Evolutionary conservation across 2,888 invertebrate species (phyloP).

Genomic region (Ophion costatus): DNA sequence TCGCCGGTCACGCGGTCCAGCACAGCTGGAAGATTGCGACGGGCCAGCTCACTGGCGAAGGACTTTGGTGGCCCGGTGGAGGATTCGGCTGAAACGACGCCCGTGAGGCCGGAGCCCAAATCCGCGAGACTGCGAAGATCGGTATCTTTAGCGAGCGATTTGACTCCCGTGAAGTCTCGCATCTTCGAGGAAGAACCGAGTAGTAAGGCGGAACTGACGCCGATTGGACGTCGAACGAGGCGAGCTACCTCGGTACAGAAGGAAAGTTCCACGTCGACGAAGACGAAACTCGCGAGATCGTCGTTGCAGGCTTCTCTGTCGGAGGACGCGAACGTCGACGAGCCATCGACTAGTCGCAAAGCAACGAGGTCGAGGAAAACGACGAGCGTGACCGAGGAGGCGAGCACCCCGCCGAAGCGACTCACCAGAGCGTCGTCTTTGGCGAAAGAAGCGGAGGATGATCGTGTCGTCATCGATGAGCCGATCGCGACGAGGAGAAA

Average conservation of each 20-base stretch:
- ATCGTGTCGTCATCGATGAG: slow-evolving; percentile 4
- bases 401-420: slow-evolving; percentile 42
- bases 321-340: slow-evolving; percentile 52
- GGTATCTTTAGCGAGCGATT: slow-evolving; percentile 68
- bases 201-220: slow-evolving; percentile 48
- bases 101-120: slow-evolving; percentile 19
- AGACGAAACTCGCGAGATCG: slow-evolving; percentile 46
- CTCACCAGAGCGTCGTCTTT: slow-evolving; percentile 61
- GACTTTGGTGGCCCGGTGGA: slow-evolving; percentile 62
- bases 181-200: slow-evolving; percentile 30
- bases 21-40: slow-evolving; percentile 56
- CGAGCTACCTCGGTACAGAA: slow-evolving; percentile 73
- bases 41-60: slow-evolving; percentile 71
- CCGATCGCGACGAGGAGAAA: slow-evolving; percentile 8
- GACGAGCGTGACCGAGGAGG: slow-evolving; percentile 46
- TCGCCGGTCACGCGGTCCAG: slow-evolving; percentile 32
- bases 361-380: slow-evolving; percentile 47
- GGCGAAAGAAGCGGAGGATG: slow-evolving; percentile 58
- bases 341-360: slow-evolving; percentile 44
- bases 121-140: slow-evolving; percentile 59
- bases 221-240: slow-evolving; percentile 72
- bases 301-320: slow-evolving; percentile 52
- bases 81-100: background rate
- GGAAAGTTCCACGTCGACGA: slow-evolving; percentile 64
- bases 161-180: slow-evolving; percentile 46